Evolutionary conservation across 2,797 vertebrate species (phyloP).

Genomic region (Vultur gryphus): DNA sequence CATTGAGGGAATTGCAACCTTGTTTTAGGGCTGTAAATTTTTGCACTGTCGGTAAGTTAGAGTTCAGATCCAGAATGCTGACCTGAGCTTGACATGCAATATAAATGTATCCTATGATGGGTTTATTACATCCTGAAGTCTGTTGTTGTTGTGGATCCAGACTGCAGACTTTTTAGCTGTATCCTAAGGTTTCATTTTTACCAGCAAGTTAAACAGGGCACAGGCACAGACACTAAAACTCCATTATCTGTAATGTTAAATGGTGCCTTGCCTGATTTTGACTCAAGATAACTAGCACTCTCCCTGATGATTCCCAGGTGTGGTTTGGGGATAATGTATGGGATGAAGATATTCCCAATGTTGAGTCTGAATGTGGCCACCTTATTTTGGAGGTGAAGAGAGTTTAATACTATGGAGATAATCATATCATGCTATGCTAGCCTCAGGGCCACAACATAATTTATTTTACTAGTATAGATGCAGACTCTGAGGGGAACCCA

Average conservation of each 20-base stretch:
- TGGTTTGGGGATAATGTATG: neutral
- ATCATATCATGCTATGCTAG: neutral
- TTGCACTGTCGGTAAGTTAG: slow-evolving; percentile 13
- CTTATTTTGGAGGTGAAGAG: neutral
- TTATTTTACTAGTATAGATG: neutral
- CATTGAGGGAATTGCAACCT: neutral
- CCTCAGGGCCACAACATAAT: neutral
- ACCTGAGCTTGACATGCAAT: slow-evolving; percentile 63
- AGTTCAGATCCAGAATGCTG: slow-evolving; percentile 60
- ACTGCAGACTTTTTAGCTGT: slow-evolving; percentile 24
- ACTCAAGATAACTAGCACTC: slow-evolving; percentile 41
- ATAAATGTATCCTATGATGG: slow-evolving; percentile 67
- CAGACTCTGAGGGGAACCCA: neutral
- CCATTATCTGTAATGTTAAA: slow-evolving; percentile 45
- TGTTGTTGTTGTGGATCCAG: slow-evolving; percentile 41
- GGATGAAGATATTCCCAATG: neutral
- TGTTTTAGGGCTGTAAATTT: slow-evolving; percentile 46
- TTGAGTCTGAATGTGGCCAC: neutral
- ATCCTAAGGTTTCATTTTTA: slow-evolving; percentile 52
- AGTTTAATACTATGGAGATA: neutral
- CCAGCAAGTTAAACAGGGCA: slow-evolving; percentile 48
- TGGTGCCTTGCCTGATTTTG: slow-evolving; percentile 44
- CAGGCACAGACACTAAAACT: slow-evolving; percentile 46
- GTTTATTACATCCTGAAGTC: slow-evolving; percentile 65
- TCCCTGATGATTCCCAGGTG: slow-evolving; percentile 54